Base-by-base conservation (phyloP, 2,797 vertebrate genomes). In the Pempheris klunzingeri region DNA sequence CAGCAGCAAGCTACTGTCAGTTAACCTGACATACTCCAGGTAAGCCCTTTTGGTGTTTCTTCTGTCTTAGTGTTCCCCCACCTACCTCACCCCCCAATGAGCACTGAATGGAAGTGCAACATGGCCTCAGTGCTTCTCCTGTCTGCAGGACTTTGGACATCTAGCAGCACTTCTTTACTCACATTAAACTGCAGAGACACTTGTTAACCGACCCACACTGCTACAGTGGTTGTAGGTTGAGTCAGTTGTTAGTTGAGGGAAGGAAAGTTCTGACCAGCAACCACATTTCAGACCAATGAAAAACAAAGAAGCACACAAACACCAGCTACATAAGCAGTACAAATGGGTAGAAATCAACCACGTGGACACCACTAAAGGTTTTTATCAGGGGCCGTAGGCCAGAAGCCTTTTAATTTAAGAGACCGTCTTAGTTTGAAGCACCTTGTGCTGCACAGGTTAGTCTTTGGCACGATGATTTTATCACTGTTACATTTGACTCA, bases 1-100 rank as follows among this genome's bases (percentile, higher is more conserved):
- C 0, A 99, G 98, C 93, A 98, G 96, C 95, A 99, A 99, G 90
- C 95, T 99, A 53, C 97, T 98, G 92, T 96, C 97, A 0, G 97
- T 99, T 72, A 99, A 99, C 46, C 90, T 99, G 43, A 99, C 98
- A 34, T 99, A 99, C 81, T 97, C 98, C 41, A 97, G 92, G 93
- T 94, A 66, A 83, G 55, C 4, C 2, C 28, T 22, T 22, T 4
- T 58, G n/a, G n/a, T n/a, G n/a, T n/a, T n/a, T n/a, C n/a, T n/a
- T n/a, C n/a, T n/a, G n/a, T n/a, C 50, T 36, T 13, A 62, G 13
- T 9, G 39, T 38, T 26, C 3, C 13, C 7, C 20, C 14, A 30
- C 13, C 34, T 49, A 20, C 22, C 50, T 34, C 22, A 36, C n/a
- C n/a, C n/a, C n/a, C n/a, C n/a, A n/a, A n/a, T 47, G 3, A 22